Evolutionary conservation across 1,140 invertebrate species (phyloP), one percentile per base, ranked within the genome.

Genomic region (Cecropterus lyciades): DNA sequence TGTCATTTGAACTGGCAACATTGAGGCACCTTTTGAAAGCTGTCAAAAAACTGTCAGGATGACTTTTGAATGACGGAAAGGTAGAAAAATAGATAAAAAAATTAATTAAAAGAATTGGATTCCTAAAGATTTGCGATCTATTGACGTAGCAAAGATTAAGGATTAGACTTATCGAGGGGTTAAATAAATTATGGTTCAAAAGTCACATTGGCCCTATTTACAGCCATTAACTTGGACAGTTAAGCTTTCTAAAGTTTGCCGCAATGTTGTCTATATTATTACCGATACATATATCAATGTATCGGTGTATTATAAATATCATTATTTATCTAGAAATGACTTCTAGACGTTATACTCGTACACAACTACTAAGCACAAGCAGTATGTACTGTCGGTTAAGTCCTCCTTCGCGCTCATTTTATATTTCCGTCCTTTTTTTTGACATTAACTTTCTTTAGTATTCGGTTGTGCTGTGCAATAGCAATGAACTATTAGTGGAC

Each of bases 391-490:
- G 60, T 63, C 60, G 60, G 60, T 42, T 63, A 63, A 63, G 60
- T 42, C 60, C 48, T 63, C 46, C 48, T 64, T 77, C 70, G 82
- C 79, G 85, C 85, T 87, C 85, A 87, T 80, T 85, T 70, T 82
- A 73, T 81, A 65, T 84, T 80, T 84, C 84, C 85, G 84, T 84
- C 82, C 82, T 74, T 78, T 79, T 75, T 42, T 63, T 63, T 63
- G 49, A 63, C 49, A 33, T 55, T 55, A 52, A 52, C 15, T 63
- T 63, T 52, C 46, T 63, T 63, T 63, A 52, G 17, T 45, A n/a
- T 63, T 63, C 33, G 60, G 33, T 63, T 63, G 60, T 63, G 60
- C 48, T 52, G 48, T 43, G 46, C 57, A 60, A 20, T 55, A 40
- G 20, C 55, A 57, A 63, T 51, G 46, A 52, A 43, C 33, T 51